Conservation (phyloP, 2,888 invertebrate genomes). For the Galeopsomyia nigrocyanea region DNA sequence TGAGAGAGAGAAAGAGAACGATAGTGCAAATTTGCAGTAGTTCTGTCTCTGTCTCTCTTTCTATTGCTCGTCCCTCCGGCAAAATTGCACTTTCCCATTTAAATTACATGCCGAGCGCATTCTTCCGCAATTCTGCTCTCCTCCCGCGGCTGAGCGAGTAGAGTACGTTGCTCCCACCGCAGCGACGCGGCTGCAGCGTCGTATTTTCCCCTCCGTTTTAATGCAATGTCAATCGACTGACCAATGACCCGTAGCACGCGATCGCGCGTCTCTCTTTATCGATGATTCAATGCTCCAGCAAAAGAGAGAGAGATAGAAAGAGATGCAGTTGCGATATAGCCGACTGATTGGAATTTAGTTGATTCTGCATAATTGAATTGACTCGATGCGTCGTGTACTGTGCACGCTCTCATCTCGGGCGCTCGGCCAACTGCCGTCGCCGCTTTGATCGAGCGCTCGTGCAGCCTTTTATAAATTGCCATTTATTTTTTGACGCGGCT, state of each 20-base stretch:
- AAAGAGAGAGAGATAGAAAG: neutral
- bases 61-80: no score
- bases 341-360: conserved; percentile 24
- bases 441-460: no score
- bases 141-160: neutral
- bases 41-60: no score
- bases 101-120: neutral
- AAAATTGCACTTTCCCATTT: neutral
- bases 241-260: conserved; percentile 16
- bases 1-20: no score
- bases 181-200: neutral
- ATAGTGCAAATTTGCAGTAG: no score
- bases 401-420: neutral
- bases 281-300: conserved; percentile 23
- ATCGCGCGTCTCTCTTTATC: conserved; percentile 7
- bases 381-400: neutral
- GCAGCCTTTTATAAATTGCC: no score
- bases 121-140: conserved; percentile 21
- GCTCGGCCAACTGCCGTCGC: conserved; percentile 12
- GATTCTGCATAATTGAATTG: conserved; percentile 33
- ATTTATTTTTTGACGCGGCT: no score
- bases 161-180: conserved; percentile 39
- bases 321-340: neutral
- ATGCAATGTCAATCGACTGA: conserved; percentile 34
- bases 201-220: neutral